Base-by-base conservation (phyloP, 2,797 vertebrate species). In the Labroides dimidiatus region DNA sequence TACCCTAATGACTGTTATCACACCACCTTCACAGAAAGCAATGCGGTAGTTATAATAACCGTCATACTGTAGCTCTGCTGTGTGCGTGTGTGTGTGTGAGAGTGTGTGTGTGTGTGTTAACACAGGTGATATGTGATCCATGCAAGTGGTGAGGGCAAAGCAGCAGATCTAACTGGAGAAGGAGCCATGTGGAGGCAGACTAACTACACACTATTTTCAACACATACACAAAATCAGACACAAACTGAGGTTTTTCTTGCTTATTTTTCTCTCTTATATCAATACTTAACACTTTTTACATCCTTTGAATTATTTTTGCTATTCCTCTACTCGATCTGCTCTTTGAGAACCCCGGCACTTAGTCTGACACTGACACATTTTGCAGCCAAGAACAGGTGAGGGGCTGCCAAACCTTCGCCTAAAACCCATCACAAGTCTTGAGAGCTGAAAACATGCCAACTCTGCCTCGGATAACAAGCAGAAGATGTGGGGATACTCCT, bases 1-100 rank as follows among this genome's bases (percentile, higher is more conserved):
- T 90, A 71, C 78, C 80, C 72, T 94, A 93, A 94, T 93, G 85
- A 94, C 91, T 94, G 92, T 94, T 92, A 94, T 94, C 93, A 94
- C 93, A 93, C 92, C 82, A 89, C 77, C 82, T 76, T 91, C 65
- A 41, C 81, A 84, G 74, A 81, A 82, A 78, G 79, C 76, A 72
- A 77, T 64, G 41, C 81, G 78, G 78, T 78, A 92, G 86, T 85
- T 89, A 86, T 91, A 91, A 93, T 93, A 92, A 90, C 84, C 79
- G 67, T 54, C n/a, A 4, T 72, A 59, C 55, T 77, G 59, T 78
- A 74, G 64, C 69, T 45, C 62, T 10, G 42, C 69, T 14, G 47
- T 42, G 56, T 48, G 63, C 64, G 68, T 56, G 24, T 63, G 64
- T 58, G 67, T 62, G 37, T 39, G 68, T 56, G 24, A 59, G 64